Percentiles rank a stretch among this genome's conserved stretches.
Conservation (phyloP, 30 jellyfish, hydroid and myxozoan species). For the Turritopsis rubra region DNA sequence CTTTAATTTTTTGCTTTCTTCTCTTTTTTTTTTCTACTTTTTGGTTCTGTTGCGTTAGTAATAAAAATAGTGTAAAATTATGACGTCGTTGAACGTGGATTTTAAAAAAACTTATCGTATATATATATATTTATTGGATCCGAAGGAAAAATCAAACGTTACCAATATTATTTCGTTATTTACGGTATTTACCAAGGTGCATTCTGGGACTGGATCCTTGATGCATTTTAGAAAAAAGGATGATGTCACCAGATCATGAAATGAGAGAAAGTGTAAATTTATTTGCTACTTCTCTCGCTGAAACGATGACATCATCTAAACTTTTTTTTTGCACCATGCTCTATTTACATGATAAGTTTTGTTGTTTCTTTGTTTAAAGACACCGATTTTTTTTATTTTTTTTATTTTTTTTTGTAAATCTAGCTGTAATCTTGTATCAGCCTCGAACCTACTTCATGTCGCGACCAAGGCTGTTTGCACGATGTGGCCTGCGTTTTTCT, state of each 20-base stretch:
- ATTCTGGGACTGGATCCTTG: neutral
- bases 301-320: neutral
- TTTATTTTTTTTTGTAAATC: no score
- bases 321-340: neutral
- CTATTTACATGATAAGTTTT: neutral
- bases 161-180: neutral
- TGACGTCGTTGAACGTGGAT: neutral
- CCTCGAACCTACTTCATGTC: no score
- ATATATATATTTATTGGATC: neutral
- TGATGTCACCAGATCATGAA: neutral
- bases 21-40: neutral
- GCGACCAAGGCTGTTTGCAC: no score
- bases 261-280: neutral
- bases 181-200: neutral
- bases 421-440: no score
- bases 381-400: no score
- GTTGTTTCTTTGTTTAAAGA: neutral
- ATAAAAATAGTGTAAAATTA: neutral
- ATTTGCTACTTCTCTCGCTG: neutral
- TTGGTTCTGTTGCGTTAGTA: neutral
- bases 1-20: neutral
- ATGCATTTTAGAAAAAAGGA: neutral
- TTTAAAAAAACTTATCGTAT: neutral
- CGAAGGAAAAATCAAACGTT: neutral
- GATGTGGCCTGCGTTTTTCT: no score